Conservation (phyloP, 2,797 vertebrate species). For the Australoheros facetus region DNA sequence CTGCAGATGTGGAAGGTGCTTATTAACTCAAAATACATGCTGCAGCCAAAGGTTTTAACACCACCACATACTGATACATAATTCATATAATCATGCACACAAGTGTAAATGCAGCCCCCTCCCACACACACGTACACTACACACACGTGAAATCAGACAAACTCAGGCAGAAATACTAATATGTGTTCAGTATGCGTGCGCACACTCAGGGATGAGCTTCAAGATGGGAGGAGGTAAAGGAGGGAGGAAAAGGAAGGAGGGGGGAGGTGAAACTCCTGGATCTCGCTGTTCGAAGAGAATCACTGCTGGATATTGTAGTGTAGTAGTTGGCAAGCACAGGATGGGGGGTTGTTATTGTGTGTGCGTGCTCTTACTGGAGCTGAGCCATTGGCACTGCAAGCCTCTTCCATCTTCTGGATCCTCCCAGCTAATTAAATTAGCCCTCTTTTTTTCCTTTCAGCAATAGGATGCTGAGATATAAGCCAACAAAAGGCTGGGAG, state of each 20-base stretch:
- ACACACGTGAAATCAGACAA: constrained; percentile 40
- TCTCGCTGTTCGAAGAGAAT: constrained; percentile 59
- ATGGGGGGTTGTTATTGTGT: constrained; percentile 52
- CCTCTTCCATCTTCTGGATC: constrained; percentile 73
- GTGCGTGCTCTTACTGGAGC: constrained; percentile 58
- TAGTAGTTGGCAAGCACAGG: constrained; percentile 66
- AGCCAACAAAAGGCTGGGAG: constrained; percentile 62
- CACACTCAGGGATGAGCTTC: constrained; percentile 59
- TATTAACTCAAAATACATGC: constrained; percentile 56
- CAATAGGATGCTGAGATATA: constrained; percentile 60
- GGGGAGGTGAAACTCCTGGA: constrained; percentile 65
- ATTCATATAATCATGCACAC: constrained; percentile 60
- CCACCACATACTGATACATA: constrained; percentile 47
- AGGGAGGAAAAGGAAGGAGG: constrained; percentile 30
- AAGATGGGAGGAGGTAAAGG: constrained; percentile 43
- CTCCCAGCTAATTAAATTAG: constrained; percentile 76
- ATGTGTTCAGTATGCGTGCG: constrained; percentile 67
- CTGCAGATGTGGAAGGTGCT: constrained; percentile 27
- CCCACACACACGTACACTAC: constrained; percentile 22
- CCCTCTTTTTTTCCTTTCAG: constrained; percentile 65
- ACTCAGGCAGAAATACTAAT: constrained; percentile 69
- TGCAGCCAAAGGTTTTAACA: constrained; percentile 39
- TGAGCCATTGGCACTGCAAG: constrained; percentile 57
- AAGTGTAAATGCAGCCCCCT: constrained; percentile 19
- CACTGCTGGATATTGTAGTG: constrained; percentile 70